These are phyloP conservation scores for Kryptolebias ocellatus DNA, from an alignment of 2,797 vertebrate genomes.

Conservation along the genomic window DNA sequence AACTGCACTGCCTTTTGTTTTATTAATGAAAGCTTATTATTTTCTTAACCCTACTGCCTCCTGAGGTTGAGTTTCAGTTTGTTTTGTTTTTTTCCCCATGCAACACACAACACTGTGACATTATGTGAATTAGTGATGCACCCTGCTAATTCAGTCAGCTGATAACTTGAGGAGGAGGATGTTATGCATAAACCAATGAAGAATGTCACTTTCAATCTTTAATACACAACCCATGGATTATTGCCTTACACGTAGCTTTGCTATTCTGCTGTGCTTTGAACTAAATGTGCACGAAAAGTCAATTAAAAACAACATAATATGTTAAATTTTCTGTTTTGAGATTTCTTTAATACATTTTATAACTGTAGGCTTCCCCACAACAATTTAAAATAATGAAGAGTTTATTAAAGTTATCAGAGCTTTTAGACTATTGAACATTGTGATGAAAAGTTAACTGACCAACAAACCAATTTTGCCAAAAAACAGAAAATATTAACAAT, in stretches of 20 bases:
- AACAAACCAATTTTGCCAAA: too few species aligned
- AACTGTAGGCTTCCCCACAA: too few species aligned
- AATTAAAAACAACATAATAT: too few species aligned
- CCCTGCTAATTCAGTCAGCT: neutral
- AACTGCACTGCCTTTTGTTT: neutral
- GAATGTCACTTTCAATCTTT: conserved; percentile 7
- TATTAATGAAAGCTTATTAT: neutral
- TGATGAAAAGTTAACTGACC: too few species aligned
- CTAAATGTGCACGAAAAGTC: too few species aligned
- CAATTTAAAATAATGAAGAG: too few species aligned
- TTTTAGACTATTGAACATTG: too few species aligned
- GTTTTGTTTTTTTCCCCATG: neutral
- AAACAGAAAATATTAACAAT: too few species aligned
- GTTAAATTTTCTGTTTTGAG: too few species aligned
- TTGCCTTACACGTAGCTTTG: neutral
- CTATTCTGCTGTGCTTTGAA: too few species aligned
- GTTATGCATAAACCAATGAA: neutral
- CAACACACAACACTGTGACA: neutral
- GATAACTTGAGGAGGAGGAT: conserved; percentile 1
- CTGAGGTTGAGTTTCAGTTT: neutral
- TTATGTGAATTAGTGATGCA: neutral
- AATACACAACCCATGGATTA: neutral
- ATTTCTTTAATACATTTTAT: too few species aligned
- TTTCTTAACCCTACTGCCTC: neutral
- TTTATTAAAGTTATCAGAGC: too few species aligned